Percentiles rank a stretch among this genome's conserved stretches.
Conservation (phyloP, 30 jellyfish, hydroid and myxozoan species). For the Morbakka virulenta region DNA sequence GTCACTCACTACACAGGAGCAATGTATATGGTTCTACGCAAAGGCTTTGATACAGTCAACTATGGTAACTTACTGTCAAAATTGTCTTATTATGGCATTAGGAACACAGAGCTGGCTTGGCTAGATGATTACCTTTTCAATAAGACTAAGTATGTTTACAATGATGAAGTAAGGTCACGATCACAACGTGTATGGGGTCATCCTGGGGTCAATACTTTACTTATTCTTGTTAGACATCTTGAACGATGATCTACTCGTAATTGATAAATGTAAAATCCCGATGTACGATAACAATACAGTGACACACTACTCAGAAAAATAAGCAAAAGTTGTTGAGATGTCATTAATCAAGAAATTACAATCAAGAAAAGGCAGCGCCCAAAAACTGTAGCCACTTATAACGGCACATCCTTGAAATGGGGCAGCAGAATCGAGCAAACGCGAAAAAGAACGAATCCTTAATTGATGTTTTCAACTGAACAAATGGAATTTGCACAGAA, state of each 20-base stretch:
- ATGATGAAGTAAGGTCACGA: slow-evolving; percentile 55
- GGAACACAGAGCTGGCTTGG: slow-evolving; percentile 57
- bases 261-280: slow-evolving; percentile 23
- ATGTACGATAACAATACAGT: slow-evolving; percentile 74
- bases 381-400: no score
- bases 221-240: slow-evolving; percentile 23
- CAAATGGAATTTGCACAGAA: no score
- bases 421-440: no score
- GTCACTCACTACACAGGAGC: slow-evolving; percentile 55
- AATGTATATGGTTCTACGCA: slow-evolving; percentile 34
- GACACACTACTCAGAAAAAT: slow-evolving; percentile 36
- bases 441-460: no score
- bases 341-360: slow-evolving; percentile 22
- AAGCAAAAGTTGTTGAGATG: slow-evolving; percentile 62
- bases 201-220: slow-evolving; percentile 54
- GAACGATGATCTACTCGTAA: slow-evolving; percentile 31
- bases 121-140: slow-evolving; percentile 54
- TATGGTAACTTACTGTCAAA: slow-evolving; percentile 44
- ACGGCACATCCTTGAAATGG: no score
- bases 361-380: no score
- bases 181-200: slow-evolving; percentile 49
- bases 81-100: slow-evolving; percentile 42
- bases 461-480: no score
- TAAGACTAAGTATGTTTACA: slow-evolving; percentile 41
- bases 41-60: slow-evolving; percentile 25